Evolutionary conservation across 2,113 vertebrate species (phyloP), one percentile per base, ranked within the genome.

Genomic region (Panurus biarmicus): DNA sequence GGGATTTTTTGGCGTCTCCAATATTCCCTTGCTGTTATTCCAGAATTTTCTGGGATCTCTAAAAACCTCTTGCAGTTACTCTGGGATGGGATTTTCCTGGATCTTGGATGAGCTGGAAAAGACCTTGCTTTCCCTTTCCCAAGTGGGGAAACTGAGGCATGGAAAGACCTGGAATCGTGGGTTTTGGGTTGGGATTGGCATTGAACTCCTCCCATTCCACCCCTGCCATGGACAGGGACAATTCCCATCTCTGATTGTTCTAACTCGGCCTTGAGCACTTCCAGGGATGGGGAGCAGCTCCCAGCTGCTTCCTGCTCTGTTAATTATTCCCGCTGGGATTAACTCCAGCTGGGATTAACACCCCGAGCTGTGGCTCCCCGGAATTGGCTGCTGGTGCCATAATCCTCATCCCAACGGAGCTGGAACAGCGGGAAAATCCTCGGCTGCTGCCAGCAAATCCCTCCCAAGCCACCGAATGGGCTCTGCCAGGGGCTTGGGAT

Each of bases 381-480:
- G 71, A 93, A 65, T 76, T 60, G 84, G 50, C 36, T 35, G 24
- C 54, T 2, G 6, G 31, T 36, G 76, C 10, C 6, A 0, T 53
- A 89, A 94, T 91, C 94, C 72, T 60, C 64, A 76, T 45, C 69
- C 80, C 0, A 0, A 33, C 0, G 0, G 29, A 44, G 35, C 18
- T 19, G 3, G 2, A 69, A 51, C 36, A 56, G 50, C 0, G 0
- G 45, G 66, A 75, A 79, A 93, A 33, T 60, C 57, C 7, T 36
- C 1, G 1, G 22, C 51, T 75, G 50, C 61, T 18, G 45, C 57
- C 0, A 0, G 11, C n/a, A 50, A 19, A 23, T 62, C 31, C 70
- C 14, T 82, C 19, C 62, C 7, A 4, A 44, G 8, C 4, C 33
- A 3, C 0, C 2, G 0, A 3, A 4, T 1, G 4, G 20, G 23